Evolutionary conservation across 1,140 invertebrate genomes (phyloP).

Genomic region (Zaprionus gabonicus): DNA sequence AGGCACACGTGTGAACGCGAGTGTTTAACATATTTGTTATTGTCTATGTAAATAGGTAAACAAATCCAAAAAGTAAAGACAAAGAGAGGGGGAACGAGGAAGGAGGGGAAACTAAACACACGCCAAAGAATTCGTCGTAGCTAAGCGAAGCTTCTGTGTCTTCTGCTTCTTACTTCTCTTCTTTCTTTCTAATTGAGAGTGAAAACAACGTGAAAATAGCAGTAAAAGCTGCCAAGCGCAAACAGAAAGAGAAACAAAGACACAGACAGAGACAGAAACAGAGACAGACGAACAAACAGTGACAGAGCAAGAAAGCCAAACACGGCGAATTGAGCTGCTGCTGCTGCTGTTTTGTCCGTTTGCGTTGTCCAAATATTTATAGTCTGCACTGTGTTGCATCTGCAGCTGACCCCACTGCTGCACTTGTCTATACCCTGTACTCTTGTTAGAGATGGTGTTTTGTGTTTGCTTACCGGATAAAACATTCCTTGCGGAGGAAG

Average conservation of each 20-base stretch:
- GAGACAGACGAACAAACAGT: conserved; percentile 35
- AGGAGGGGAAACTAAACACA: conserved; percentile 31
- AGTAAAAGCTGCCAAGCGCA: conserved; percentile 14
- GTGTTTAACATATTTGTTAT: conserved; percentile 68
- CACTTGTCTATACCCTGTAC: neutral
- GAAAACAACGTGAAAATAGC: conserved; percentile 38
- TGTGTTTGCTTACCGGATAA: conserved; percentile 91
- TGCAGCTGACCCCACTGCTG: conserved; percentile 1
- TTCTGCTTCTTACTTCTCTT: conserved; percentile 2
- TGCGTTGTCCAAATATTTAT: conserved; percentile 48
- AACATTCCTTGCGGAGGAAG: conserved; percentile 96
- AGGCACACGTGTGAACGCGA: conserved; percentile 65
- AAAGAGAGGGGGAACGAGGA: conserved; percentile 10
- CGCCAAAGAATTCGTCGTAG: conserved; percentile 33
- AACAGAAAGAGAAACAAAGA: conserved; percentile 10
- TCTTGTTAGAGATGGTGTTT: conserved; percentile 9
- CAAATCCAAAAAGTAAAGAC: conserved; percentile 47
- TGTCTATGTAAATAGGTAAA: conserved; percentile 74
- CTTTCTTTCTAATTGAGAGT: conserved; percentile 56
- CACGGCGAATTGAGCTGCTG: conserved; percentile 42
- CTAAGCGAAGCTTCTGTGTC: neutral
- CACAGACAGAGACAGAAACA: neutral
- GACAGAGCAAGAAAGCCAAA: conserved; percentile 53
- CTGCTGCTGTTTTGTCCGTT: conserved; percentile 28
- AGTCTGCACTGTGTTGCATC: conserved; percentile 35